phyloP scores from a whole-genome alignment of 1,140 invertebrate genomes.

The Drosophila biarmipes region DNA sequence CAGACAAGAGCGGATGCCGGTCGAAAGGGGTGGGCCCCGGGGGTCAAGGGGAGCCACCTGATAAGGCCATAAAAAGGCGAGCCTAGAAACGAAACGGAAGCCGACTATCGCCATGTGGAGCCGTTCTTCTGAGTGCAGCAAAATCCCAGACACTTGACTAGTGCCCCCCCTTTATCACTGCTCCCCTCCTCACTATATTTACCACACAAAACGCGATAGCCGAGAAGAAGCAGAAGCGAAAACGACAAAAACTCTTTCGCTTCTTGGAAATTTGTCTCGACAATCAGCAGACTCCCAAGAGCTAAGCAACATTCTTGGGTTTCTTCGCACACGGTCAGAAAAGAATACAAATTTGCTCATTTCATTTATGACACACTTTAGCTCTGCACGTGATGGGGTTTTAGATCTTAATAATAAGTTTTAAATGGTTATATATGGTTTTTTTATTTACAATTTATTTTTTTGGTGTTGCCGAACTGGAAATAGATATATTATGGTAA shows the following conservation, averaged over 20 bases:
- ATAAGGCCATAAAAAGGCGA: slow-evolving; percentile 39
- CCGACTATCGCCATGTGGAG: slow-evolving; percentile 29
- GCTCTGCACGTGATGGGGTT: too few species aligned
- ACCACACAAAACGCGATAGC: slow-evolving; percentile 30
- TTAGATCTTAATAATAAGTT: too few species aligned
- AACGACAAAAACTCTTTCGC: slow-evolving; percentile 28
- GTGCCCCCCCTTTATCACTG: not conserved
- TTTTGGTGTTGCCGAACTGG: too few species aligned
- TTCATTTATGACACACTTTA: too few species aligned
- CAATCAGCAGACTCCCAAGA: slow-evolving; percentile 61
- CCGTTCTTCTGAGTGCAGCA: slow-evolving; percentile 5
- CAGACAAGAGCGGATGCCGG: slow-evolving; percentile 37
- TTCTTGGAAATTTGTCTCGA: slow-evolving; percentile 78
- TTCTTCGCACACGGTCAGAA: slow-evolving; percentile 15
- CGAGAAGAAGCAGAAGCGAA: not conserved
- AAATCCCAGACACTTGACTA: slow-evolving; percentile 39
- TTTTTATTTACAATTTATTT: too few species aligned
- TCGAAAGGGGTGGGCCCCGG: slow-evolving; percentile 20
- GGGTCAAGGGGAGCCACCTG: slow-evolving; percentile 16
- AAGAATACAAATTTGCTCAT: not conserved
- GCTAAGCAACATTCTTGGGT: slow-evolving; percentile 34
- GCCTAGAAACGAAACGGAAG: slow-evolving; percentile 44
- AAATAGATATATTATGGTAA: too few species aligned
- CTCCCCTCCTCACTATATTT: not conserved
- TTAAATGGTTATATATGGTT: too few species aligned